These are phyloP conservation scores for Falco novaeseelandiae DNA, from an alignment of 2,797 vertebrate genomes.

Conservation along the genomic window DNA sequence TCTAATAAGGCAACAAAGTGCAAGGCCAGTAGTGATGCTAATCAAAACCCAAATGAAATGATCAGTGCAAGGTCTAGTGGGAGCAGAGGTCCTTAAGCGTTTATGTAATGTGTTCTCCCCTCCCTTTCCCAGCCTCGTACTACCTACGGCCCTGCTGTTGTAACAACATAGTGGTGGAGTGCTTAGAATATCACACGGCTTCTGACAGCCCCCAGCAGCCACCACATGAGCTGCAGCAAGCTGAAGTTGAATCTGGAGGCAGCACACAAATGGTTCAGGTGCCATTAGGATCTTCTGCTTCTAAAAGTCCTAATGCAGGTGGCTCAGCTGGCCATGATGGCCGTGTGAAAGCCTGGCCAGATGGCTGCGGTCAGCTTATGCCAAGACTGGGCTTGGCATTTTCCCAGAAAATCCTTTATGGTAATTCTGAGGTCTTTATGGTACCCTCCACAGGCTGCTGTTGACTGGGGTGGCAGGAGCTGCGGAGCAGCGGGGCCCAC, in stretches of 20 bases:
- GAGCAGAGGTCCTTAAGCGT: neutral
- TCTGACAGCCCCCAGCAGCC: neutral
- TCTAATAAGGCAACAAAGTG: neutral
- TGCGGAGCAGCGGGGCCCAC: neutral
- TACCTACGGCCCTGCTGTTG: neutral
- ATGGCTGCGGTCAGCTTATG: constrained; percentile 20
- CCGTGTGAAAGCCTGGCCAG: neutral
- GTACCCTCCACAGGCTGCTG: neutral
- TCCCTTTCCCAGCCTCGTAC: neutral
- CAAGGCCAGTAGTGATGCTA: neutral
- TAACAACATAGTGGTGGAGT: neutral
- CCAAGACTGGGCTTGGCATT: neutral
- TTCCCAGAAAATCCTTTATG: constrained; percentile 7
- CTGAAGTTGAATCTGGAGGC: neutral
- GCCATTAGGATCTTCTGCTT: neutral
- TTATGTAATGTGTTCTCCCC: neutral
- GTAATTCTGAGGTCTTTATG: neutral
- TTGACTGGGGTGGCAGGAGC: neutral
- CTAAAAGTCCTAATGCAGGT: neutral
- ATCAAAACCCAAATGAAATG: neutral
- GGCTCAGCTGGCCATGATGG: neutral
- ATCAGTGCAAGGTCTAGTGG: neutral
- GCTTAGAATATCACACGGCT: neutral
- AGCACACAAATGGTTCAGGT: neutral
- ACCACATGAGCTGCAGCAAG: neutral